phyloP scores from a whole-genome alignment of 2,113 vertebrate genomes.

The Macheiramphus alcinus region DNA sequence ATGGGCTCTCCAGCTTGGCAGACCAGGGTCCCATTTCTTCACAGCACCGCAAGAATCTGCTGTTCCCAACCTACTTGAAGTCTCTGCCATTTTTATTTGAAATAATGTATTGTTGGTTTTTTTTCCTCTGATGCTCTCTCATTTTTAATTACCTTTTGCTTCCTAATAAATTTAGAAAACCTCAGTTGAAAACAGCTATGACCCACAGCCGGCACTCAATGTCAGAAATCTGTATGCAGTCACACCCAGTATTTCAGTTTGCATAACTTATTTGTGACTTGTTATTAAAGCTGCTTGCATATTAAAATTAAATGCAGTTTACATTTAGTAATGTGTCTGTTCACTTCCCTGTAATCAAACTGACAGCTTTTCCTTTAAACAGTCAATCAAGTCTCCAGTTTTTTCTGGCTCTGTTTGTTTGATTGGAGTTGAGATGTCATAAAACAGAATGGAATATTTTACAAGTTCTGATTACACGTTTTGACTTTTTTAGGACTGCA shows the following conservation, averaged over 20 bases:
- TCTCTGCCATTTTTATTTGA: background rate
- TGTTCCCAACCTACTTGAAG: background rate
- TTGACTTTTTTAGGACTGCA: conserved; percentile 36
- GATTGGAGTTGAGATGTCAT: conserved; percentile 53
- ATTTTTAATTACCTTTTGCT: conserved; percentile 6
- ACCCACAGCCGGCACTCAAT: background rate
- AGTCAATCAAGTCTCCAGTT: conserved; percentile 46
- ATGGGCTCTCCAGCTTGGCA: background rate
- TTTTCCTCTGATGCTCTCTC: background rate
- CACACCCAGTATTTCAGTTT: background rate
- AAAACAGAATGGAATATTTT: conserved; percentile 60
- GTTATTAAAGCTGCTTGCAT: conserved; percentile 50
- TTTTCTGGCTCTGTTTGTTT: conserved; percentile 45
- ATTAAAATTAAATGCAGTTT: conserved; percentile 56
- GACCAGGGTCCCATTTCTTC: background rate
- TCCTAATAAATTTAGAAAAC: background rate
- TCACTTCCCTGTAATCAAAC: conserved; percentile 59
- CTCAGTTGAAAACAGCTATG: background rate
- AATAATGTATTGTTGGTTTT: background rate
- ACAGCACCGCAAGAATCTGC: background rate
- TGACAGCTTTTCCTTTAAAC: conserved; percentile 61
- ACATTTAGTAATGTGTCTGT: conserved; percentile 31
- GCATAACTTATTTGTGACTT: conserved; percentile 14
- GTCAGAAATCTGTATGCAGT: background rate
- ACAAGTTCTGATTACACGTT: conserved; percentile 26